phyloP scores from a whole-genome alignment of 1,140 invertebrate species.

The roundworm (Caenorhabditis elegans) region DNA sequence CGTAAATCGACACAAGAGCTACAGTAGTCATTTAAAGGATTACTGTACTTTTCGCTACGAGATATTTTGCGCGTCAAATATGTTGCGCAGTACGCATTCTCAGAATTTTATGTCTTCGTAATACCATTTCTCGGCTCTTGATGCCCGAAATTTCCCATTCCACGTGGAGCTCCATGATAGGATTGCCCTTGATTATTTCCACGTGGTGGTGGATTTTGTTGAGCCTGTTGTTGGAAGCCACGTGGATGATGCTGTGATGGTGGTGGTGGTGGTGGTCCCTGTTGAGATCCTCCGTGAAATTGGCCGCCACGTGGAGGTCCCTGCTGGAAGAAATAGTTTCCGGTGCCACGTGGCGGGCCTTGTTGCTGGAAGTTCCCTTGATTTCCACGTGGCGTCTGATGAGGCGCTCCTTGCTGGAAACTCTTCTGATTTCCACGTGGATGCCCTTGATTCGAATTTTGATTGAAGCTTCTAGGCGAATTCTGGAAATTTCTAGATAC shows the following conservation, averaged over 20 bases:
- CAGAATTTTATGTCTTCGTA: too few species aligned
- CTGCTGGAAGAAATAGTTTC: not conserved
- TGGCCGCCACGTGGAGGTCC: not conserved
- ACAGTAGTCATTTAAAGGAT: too few species aligned
- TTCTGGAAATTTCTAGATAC: too few species aligned
- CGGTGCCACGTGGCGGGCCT: not conserved
- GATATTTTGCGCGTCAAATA: too few species aligned
- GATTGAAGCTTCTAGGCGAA: too few species aligned
- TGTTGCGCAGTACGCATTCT: too few species aligned
- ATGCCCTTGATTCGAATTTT: not conserved
- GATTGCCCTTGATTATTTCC: not conserved
- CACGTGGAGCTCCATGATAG: not conserved
- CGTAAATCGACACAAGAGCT: too few species aligned
- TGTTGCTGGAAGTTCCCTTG: not conserved
- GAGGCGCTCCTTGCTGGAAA: not conserved
- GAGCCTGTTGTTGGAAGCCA: not conserved
- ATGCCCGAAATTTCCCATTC: too few species aligned
- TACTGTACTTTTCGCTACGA: too few species aligned
- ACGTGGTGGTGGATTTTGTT: too few species aligned
- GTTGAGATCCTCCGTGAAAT: not conserved
- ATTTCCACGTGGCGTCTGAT: not conserved
- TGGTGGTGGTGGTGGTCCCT: not conserved
- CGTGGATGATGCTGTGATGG: too few species aligned
- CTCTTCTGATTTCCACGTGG: not conserved
- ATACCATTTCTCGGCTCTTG: not conserved